These are phyloP conservation scores for Catharus fuscescens DNA, from an alignment of 2,113 vertebrate genomes.

Conservation along the genomic window DNA sequence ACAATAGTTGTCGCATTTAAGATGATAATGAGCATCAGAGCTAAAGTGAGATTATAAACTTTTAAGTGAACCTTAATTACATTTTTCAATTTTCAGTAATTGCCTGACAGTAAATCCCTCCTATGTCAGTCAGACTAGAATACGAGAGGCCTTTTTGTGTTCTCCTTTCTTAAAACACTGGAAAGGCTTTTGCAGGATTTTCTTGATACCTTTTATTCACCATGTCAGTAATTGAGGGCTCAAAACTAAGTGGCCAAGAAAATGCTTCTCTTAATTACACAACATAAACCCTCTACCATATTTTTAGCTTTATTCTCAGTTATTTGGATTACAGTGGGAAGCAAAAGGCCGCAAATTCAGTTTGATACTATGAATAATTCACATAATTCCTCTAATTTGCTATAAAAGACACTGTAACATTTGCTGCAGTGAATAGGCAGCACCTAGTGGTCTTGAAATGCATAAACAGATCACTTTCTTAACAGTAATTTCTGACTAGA, in stretches of 20 bases:
- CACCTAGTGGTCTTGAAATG: conserved; percentile 46
- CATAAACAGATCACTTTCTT: not conserved
- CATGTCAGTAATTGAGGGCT: not conserved
- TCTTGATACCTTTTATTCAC: not conserved
- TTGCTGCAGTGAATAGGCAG: conserved; percentile 16
- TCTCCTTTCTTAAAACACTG: not conserved
- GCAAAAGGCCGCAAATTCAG: not conserved
- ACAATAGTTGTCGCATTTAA: not conserved
- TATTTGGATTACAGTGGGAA: not conserved
- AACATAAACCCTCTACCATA: not conserved
- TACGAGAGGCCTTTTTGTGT: not conserved
- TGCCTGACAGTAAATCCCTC: conserved; percentile 1
- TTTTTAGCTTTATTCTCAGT: conserved; percentile 17
- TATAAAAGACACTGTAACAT: not conserved
- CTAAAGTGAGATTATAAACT: conserved; percentile 46
- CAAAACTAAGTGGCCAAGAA: not conserved
- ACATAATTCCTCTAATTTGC: not conserved
- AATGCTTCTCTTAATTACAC: not conserved
- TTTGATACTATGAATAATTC: not conserved
- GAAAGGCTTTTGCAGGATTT: conserved; percentile 26
- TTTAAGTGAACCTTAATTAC: conserved; percentile 35
- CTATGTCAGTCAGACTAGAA: not conserved
- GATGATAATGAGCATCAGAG: not conserved
- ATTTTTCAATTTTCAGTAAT: conserved; percentile 52
- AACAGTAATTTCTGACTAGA: not conserved